Base-by-base conservation (phyloP, 2,113 vertebrate species). In the Megalops atlanticus region DNA sequence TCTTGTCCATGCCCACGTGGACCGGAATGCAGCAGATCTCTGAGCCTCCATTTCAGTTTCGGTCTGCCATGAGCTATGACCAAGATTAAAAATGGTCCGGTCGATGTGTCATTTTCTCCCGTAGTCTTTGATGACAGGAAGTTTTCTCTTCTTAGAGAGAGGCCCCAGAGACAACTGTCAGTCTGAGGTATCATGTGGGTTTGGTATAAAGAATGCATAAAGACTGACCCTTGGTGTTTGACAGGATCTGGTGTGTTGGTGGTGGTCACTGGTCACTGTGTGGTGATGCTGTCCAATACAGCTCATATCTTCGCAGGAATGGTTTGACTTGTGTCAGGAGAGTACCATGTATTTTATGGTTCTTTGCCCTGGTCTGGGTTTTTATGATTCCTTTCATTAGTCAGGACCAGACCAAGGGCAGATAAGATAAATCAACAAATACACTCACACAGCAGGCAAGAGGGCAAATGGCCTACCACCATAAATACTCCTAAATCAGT, bases 91-190 rank as follows among this genome's bases (percentile, higher is more conserved):
- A 64, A 64, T 11, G 27, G 4, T 31, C 58, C 31, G 58, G 31
- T 11, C 7, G 18, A 6, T 64, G 58, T 11, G 8, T 64, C 12
- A 1, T 64, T 64, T 31, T 31, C n/a, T 31, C 58, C n/a, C 27
- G 58, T 31, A 64, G 58, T 77, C n/a, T 58, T 77, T 35, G 7
- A 1, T 58, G 36, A 77, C 39, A 21, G 35, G n/a, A 77, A 54
- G 47, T 77, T 39, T 58, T 39, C 5, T 52, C 1, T 74, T 74
- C 24, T 58, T 77, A 77, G 76, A 77, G 36, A 35, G 47, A 58
- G 36, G 47, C 39, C 76, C 76, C 49, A 39, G 45, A 75, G 74
- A 47, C 43, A 40, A 36, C 45, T 36, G 45, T 39, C 36, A 41
- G 39, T 58, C 54, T 24, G 0, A 77, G 76, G 76, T 77, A 77